A percentile compares a stretch with the other conserved stretches of the same genome.
These are phyloP conservation scores for Erebia epiphron DNA, from an alignment of 2,888 invertebrate genomes.

Conservation along the genomic window DNA sequence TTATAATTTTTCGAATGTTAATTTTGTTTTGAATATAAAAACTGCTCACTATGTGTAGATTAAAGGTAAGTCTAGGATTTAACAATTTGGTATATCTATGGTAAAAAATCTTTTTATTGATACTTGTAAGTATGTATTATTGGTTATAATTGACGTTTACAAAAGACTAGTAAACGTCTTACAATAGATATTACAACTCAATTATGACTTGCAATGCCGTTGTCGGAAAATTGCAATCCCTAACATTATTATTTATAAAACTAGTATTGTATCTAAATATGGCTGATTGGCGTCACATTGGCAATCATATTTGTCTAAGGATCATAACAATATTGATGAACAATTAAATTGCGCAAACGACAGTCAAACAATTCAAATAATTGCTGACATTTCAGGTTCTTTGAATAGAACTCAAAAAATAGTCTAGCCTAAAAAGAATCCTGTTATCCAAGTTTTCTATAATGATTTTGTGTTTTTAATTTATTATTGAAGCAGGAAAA, in stretches of 20 bases:
- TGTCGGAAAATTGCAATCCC: constrained; percentile 5
- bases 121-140: not conserved
- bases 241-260: not conserved
- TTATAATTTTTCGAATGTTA: constrained; percentile 31
- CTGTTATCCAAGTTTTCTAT: not conserved
- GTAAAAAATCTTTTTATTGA: too few species aligned
- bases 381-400: not conserved
- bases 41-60: not conserved
- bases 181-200: not conserved
- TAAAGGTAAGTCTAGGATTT: too few species aligned
- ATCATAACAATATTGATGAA: not conserved
- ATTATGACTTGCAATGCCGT: not conserved
- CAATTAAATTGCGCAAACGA: not conserved
- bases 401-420: not conserved
- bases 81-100: too few species aligned
- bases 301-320: not conserved
- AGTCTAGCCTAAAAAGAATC: not conserved
- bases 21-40: constrained; percentile 6
- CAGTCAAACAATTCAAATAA: constrained; percentile 1
- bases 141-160: not conserved
- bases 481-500: not conserved
- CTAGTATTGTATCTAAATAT: constrained; percentile 23
- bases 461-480: not conserved
- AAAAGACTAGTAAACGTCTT: not conserved
- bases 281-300: constrained; percentile 27